phyloP scores from a whole-genome alignment of 2,113 vertebrate species.

The Egretta garzetta region DNA sequence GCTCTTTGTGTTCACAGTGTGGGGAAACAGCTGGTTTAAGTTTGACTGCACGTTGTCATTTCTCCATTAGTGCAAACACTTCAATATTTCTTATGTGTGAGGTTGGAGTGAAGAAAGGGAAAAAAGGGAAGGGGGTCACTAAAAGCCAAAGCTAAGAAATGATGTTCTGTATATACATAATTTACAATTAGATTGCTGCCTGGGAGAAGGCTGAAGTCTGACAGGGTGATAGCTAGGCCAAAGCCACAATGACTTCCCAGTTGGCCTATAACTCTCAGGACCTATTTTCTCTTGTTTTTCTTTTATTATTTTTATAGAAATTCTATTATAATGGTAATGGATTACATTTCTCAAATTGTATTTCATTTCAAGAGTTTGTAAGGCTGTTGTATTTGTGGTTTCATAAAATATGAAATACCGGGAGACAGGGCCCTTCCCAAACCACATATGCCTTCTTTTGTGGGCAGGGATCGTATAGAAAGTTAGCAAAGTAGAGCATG shows the following conservation, averaged over 20 bases:
- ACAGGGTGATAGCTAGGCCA: conserved; percentile 17
- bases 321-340: conserved; percentile 29
- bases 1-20: conserved; percentile 6
- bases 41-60: conserved; percentile 66
- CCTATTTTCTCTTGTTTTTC: conserved; percentile 32
- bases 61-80: conserved; percentile 56
- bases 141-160: conserved; percentile 54
- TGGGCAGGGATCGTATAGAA: neutral
- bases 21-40: conserved; percentile 73
- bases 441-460: neutral
- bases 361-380: conserved; percentile 58
- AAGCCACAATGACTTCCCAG: conserved; percentile 44
- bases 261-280: conserved; percentile 44
- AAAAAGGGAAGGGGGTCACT: conserved; percentile 48
- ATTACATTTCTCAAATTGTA: conserved; percentile 37
- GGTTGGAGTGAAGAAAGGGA: conserved; percentile 65
- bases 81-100: conserved; percentile 58
- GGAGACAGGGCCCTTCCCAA: conserved; percentile 6
- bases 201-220: conserved; percentile 12
- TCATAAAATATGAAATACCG: neutral
- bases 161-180: conserved; percentile 38
- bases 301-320: conserved; percentile 53
- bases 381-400: conserved; percentile 27
- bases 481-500: neutral
- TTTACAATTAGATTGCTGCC: conserved; percentile 30